phyloP scores from a whole-genome alignment of 2,797 vertebrate genomes.

The Mastacembelus armatus region DNA sequence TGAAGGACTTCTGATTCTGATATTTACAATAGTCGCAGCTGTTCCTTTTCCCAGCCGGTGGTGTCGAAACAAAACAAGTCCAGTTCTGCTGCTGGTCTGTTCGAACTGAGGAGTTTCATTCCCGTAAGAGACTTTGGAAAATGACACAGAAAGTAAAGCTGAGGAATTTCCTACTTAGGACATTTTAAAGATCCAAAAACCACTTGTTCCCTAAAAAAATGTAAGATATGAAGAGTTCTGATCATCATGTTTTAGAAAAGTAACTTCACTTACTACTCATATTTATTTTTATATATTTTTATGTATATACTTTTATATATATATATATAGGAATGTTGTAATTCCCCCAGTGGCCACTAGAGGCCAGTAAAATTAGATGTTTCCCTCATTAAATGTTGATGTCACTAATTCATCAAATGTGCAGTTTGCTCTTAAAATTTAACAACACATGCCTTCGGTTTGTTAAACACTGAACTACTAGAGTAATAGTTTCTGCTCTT shows the following conservation, averaged over 20 bases:
- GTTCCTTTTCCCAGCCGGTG: conserved; percentile 8
- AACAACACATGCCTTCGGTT: too few relatives aligned
- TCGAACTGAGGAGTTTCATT: conserved; percentile 27
- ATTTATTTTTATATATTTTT: too few relatives aligned
- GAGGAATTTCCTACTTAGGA: not conserved
- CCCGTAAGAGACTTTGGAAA: not conserved
- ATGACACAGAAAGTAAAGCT: not conserved
- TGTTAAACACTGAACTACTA: too few relatives aligned
- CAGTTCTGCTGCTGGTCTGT: conserved; percentile 21
- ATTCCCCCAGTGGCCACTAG: conserved; percentile 28
- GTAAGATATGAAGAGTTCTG: not conserved
- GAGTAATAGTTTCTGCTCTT: too few relatives aligned
- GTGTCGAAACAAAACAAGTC: not conserved
- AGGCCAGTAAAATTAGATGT: too few relatives aligned
- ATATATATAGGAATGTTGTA: too few relatives aligned
- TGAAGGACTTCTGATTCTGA: conserved; percentile 52
- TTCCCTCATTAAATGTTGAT: too few relatives aligned
- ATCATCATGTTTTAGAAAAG: not conserved
- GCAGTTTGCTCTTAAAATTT: too few relatives aligned
- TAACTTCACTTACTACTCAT: not conserved
- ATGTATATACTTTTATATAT: too few relatives aligned
- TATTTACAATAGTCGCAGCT: conserved; percentile 60
- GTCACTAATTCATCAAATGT: too few relatives aligned
- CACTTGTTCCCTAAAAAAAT: not conserved
- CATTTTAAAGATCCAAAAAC: not conserved